Percentiles rank a stretch among this genome's conserved stretches.
phyloP scores from a whole-genome alignment of 2,113 vertebrate species.

The Pontoporia blainvillei region DNA sequence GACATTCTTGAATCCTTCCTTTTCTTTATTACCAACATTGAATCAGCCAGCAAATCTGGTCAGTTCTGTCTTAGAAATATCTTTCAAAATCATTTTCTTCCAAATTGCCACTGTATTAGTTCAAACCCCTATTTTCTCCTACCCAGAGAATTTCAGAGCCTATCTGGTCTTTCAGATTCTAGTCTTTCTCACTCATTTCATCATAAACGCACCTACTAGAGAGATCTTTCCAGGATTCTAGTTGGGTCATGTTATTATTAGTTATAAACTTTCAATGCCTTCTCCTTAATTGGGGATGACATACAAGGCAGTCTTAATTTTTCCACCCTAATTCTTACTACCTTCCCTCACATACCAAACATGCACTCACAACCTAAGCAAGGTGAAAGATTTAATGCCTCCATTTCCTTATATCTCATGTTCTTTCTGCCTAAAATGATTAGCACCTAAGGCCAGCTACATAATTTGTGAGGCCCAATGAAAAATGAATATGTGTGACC shows the following conservation, averaged over 20 bases:
- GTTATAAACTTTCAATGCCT: not conserved
- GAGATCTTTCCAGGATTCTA: not conserved
- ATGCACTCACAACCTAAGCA: not conserved
- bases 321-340: not conserved
- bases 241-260: not conserved
- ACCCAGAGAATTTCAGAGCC: not conserved
- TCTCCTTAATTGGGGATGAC: not conserved
- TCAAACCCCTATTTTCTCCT: not conserved
- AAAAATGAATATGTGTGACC: not conserved
- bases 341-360: not conserved
- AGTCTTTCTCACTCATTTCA: not conserved
- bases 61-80: not conserved
- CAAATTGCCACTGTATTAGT: not conserved
- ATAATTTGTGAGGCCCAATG: not conserved
- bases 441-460: not conserved
- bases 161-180: not conserved
- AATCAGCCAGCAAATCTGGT: not conserved
- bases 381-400: not conserved
- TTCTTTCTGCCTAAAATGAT: not conserved
- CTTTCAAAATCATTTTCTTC: not conserved
- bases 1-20: not conserved
- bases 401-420: not conserved
- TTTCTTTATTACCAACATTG: not conserved
- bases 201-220: not conserved
- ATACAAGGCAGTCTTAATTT: not conserved